These are phyloP conservation scores for Leptinotarsa texana DNA, from an alignment of 1,140 invertebrate genomes.

Conservation along the genomic window DNA sequence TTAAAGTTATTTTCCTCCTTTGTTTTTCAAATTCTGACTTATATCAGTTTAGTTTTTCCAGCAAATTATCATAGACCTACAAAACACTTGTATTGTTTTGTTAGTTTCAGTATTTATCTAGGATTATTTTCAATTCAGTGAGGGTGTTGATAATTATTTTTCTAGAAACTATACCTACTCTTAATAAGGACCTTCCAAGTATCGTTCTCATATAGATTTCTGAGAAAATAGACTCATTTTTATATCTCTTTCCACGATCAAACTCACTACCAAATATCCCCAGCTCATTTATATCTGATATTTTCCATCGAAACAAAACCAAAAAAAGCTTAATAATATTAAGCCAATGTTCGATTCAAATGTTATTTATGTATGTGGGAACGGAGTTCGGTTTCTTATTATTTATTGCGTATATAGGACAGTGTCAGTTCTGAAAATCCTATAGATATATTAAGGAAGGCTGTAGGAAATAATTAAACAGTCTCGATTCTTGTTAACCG, in stretches of 20 bases:
- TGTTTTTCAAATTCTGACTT: too few species aligned
- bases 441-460: slow-evolving; percentile 31
- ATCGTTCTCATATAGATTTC: too few species aligned
- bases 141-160: too few species aligned
- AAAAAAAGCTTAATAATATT: not conserved
- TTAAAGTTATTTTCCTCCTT: too few species aligned
- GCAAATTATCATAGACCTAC: too few species aligned
- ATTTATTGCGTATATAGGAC: slow-evolving; percentile 30
- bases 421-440: slow-evolving; percentile 27
- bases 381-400: slow-evolving; percentile 14
- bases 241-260: not conserved
- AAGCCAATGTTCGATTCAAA: slow-evolving; percentile 1
- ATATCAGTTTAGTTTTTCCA: too few species aligned
- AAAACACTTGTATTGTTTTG: too few species aligned
- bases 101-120: too few species aligned
- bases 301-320: not conserved
- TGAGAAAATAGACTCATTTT: too few species aligned
- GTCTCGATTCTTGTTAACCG: slow-evolving; percentile 23
- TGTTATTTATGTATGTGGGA: slow-evolving; percentile 5
- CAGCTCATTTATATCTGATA: not conserved
- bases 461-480: slow-evolving; percentile 30
- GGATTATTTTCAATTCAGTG: too few species aligned
- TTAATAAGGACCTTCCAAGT: too few species aligned
- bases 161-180: too few species aligned
- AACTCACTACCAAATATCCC: not conserved